Evolutionary conservation across 2,888 invertebrate species (phyloP), one percentile per base, ranked within the genome.

Genomic region (Ptilodon capucinus): DNA sequence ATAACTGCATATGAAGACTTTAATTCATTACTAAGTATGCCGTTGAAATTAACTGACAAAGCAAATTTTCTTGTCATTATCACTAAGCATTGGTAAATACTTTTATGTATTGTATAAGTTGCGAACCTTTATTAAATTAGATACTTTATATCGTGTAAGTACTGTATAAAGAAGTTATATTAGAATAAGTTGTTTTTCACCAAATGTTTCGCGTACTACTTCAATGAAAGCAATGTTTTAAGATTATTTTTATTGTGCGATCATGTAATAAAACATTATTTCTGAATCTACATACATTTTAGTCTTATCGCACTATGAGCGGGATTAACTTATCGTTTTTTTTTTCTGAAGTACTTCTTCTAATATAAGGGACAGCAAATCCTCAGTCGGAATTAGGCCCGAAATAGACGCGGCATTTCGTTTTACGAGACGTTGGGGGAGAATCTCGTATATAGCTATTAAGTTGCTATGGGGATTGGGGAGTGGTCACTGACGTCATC

Each of bases 401-500:
- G 51, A 67, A 65, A 67, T 67, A 67, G 64, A 56, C 43, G n/a
- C n/a, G 54, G 57, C 48, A 57, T 60, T 60, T 52, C 50, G 48
- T 28, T 52, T 40, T 54, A 48, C 47, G 41, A 48, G 40, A 48
- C 53, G 57, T 42, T 25, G 54, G 36, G 50, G 48, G 49, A 56
- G 43, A 42, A 48, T 53, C 48, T 58, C 34, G 46, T 56, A 59
- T 49, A 42, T 57, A 57, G 43, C 44, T 36, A 40, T 9, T 19
- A 40, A 1, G 63, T 54, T 62, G 51, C 48, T 66, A 53, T 53
- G 54, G 64, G 54, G 52, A 59, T 13, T 53, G 69, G 77, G 85
- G 85, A 74, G 84, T 74, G 85, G 62, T 71, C 17, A 40, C 7
- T 85, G 84, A 84, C 85, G 83, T 84, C 82, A 84, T 55, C 54